Percentiles rank a stretch among this genome's conserved stretches.
These are phyloP conservation scores for Gymnogyps californianus DNA, from an alignment of 2,113 vertebrate genomes.

Conservation along the genomic window DNA sequence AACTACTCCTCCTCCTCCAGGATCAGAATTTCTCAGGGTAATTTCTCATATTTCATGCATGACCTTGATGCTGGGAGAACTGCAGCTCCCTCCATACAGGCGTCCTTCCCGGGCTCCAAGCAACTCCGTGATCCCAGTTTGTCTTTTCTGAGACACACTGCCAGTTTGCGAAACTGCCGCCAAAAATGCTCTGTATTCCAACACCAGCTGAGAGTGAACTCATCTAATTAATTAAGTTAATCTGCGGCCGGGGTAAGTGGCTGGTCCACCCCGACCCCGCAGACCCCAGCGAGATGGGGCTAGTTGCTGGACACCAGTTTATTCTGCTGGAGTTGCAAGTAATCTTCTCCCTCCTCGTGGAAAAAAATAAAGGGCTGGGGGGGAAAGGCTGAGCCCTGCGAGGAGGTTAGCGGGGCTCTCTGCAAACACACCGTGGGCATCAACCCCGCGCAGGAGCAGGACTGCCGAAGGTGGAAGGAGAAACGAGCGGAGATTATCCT, in stretches of 20 bases:
- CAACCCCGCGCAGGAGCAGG: neutral
- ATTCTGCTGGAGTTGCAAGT: neutral
- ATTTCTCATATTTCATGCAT: slow-evolving; percentile 57
- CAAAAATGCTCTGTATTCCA: neutral
- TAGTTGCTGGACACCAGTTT: neutral
- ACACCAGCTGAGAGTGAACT: neutral
- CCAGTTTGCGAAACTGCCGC: neutral
- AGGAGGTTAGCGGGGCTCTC: neutral
- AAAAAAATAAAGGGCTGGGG: fast-evolving
- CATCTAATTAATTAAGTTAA: neutral
- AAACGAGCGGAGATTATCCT: fast-evolving
- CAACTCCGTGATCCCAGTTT: neutral
- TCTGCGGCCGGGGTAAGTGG: neutral
- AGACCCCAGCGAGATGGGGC: neutral
- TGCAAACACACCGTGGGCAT: fast-evolving
- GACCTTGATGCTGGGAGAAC: slow-evolving; percentile 38
- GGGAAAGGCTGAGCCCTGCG: neutral
- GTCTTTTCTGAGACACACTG: neutral
- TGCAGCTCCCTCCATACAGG: neutral
- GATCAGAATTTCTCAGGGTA: slow-evolving; percentile 50
- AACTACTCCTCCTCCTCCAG: slow-evolving; percentile 44
- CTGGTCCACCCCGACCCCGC: neutral
- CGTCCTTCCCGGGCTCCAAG: neutral
- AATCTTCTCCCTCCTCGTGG: neutral
- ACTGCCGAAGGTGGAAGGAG: neutral